A percentile compares a stretch with the other conserved stretches of the same genome.
These are phyloP conservation scores for Enteromius fasciolatus DNA, from an alignment of 2,797 vertebrate genomes.

Conservation along the genomic window DNA sequence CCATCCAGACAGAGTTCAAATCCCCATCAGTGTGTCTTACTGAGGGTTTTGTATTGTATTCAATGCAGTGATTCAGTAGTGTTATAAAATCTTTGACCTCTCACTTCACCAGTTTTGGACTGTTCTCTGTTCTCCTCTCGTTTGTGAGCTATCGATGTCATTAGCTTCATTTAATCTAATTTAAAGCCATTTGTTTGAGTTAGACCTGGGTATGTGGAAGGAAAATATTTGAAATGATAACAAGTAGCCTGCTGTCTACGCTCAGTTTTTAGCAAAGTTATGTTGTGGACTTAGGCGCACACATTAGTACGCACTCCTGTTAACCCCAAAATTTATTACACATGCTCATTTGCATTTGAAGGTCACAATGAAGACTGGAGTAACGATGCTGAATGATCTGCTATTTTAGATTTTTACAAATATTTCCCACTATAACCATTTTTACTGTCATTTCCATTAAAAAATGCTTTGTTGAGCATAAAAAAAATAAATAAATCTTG, in stretches of 20 bases:
- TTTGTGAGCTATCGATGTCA: conserved; percentile 64
- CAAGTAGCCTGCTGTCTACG: conserved; percentile 74
- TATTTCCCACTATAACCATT: not conserved
- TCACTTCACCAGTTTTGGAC: conserved; percentile 25
- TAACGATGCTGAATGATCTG: not conserved
- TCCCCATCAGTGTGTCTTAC: conserved; percentile 4
- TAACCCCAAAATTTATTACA: conserved; percentile 25
- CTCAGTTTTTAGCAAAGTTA: conserved; percentile 72
- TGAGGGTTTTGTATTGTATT: not conserved
- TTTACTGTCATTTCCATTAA: not conserved
- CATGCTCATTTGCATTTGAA: conserved; percentile 6
- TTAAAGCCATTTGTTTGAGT: conserved; percentile 79
- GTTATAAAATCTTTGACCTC: conserved; percentile 43
- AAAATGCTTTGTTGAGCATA: not conserved
- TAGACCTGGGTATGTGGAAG: conserved; percentile 76
- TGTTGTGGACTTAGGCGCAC: conserved; percentile 70
- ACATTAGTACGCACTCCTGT: conserved; percentile 26
- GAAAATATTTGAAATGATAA: conserved; percentile 85
- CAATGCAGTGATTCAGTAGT: not conserved
- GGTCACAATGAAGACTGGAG: not conserved
- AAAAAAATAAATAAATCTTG: not conserved
- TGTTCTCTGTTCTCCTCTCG: conserved; percentile 39
- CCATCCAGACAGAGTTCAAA: conserved; percentile 28
- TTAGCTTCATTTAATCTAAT: conserved; percentile 77
- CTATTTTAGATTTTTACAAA: not conserved